Evolutionary conservation across 2,113 vertebrate genomes (phyloP).

Genomic region (Macquaria australasica): DNA sequence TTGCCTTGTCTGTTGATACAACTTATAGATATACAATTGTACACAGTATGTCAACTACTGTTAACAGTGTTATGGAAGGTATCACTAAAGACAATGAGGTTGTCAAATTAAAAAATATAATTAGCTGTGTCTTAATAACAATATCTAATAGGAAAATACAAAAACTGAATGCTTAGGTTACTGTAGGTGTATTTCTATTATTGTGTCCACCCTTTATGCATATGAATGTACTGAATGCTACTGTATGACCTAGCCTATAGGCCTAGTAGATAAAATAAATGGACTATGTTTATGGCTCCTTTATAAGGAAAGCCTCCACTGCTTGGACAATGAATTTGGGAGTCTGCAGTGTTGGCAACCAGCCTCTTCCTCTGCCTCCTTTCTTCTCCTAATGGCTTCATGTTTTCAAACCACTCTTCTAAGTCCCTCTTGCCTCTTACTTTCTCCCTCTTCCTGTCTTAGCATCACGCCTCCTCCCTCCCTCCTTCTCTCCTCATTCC

Average conservation of each 20-base stretch:
- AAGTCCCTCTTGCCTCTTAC: not conserved
- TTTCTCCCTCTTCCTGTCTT: slow-evolving; percentile 8
- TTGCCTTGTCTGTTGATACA: too few species aligned
- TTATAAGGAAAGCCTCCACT: not conserved
- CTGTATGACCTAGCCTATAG: not conserved
- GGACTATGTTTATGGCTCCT: not conserved
- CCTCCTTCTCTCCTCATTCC: not conserved
- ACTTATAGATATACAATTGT: too few species aligned
- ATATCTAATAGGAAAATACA: not conserved
- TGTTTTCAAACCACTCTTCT: slow-evolving; percentile 24
- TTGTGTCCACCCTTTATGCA: not conserved
- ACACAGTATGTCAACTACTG: not conserved
- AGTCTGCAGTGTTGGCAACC: slow-evolving; percentile 10
- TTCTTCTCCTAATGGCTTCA: slow-evolving; percentile 3
- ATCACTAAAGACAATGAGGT: not conserved
- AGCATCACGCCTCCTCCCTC: not conserved
- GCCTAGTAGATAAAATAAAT: not conserved
- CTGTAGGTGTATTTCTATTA: not conserved
- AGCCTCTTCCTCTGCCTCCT: not conserved
- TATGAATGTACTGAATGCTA: not conserved
- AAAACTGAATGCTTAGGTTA: not conserved
- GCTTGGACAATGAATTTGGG: not conserved
- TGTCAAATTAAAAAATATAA: too few species aligned
- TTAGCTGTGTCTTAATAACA: too few species aligned
- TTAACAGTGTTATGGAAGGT: not conserved